A percentile compares a stretch with the other conserved stretches of the same genome.
phyloP scores from a whole-genome alignment of 2,113 vertebrate species.

The Notarius lentiginosus region DNA sequence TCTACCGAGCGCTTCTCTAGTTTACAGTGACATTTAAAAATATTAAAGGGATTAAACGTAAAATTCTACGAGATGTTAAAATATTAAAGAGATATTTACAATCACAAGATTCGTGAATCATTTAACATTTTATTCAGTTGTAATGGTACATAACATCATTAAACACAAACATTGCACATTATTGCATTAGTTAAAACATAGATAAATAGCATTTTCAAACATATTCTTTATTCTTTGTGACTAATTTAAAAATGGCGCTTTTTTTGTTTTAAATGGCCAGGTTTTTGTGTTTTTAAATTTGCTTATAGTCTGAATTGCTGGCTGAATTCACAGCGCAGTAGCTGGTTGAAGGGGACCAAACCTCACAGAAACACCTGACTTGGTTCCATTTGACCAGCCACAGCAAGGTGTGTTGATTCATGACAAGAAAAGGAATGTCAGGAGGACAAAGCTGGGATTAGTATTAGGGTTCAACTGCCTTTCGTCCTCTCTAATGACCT shows the following conservation, averaged over 20 bases:
- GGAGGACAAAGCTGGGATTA: neutral
- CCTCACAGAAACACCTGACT: constrained; percentile 96
- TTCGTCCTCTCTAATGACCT: neutral
- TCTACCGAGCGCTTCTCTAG: too few species aligned
- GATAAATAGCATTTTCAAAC: neutral
- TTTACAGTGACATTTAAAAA: constrained; percentile 3
- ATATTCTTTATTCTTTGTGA: neutral
- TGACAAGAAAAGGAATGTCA: constrained; percentile 52
- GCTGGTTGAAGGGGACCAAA: constrained; percentile 99
- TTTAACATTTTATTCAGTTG: constrained; percentile 7
- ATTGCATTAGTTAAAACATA: neutral
- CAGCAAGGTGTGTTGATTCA: constrained; percentile 84
- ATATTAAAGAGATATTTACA: neutral
- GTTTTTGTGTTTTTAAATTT: neutral
- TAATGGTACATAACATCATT: neutral
- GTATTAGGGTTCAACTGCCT: neutral
- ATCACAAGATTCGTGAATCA: neutral
- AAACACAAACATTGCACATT: neutral
- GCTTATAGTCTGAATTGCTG: constrained; percentile 52
- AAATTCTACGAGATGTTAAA: too few species aligned
- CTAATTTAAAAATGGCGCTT: neutral
- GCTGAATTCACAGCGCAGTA: constrained; percentile 85
- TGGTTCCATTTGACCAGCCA: constrained; percentile 99
- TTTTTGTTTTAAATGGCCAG: neutral
- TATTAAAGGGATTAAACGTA: neutral